Base-by-base conservation (phyloP, 2,888 invertebrate species). In the Cactoblastis cactorum region DNA sequence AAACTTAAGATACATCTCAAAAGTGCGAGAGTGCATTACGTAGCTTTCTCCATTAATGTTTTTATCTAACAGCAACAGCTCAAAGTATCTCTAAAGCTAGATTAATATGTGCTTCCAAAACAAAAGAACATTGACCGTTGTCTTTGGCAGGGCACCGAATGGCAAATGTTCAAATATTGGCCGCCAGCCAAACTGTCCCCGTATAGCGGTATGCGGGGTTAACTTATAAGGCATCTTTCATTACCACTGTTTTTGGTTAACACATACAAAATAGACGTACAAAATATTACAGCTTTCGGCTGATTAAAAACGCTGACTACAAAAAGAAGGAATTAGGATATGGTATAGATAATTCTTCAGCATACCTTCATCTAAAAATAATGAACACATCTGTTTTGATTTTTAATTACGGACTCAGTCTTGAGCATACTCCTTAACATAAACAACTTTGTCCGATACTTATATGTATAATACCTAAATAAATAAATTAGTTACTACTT, bases 51-150 rank as follows among this genome's bases (percentile, higher is more conserved):
- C 3, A 22, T 22, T 28, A 9, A 3, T 28, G 9, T 3, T 6
- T 6, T 28, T 28, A 9, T 28, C 8, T 28, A 9, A 1, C 8
- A 17, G 9, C 33, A 11, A 22, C 22, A 39, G 17, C 15, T 15
- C 3, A 28, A 43, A 32, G 28, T 11, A 17, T 34, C 22, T 19
- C 38, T 12, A 46, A 51, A 37, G 49, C 43, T 49, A 53, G 49
- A 56, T 54, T 59, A 51, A 57, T 56, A 54, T 56, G 47, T 51
- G 56, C 64, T 63, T 56, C 66, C 60, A 69, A 73, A 71, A 72
- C 71, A 73, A 74, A 74, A 74, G 69, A 68, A 75, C 76, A 74
- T 74, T 71, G 71, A 67, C 68, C 63, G 69, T 77, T 76, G 74
- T 67, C 72, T 74, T 74, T 70, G 67, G 67, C 71, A 66, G 65